Evolutionary conservation across 2,113 vertebrate genomes (phyloP), one percentile per base, ranked within the genome.

Genomic region (Xenopus laevis): DNA sequence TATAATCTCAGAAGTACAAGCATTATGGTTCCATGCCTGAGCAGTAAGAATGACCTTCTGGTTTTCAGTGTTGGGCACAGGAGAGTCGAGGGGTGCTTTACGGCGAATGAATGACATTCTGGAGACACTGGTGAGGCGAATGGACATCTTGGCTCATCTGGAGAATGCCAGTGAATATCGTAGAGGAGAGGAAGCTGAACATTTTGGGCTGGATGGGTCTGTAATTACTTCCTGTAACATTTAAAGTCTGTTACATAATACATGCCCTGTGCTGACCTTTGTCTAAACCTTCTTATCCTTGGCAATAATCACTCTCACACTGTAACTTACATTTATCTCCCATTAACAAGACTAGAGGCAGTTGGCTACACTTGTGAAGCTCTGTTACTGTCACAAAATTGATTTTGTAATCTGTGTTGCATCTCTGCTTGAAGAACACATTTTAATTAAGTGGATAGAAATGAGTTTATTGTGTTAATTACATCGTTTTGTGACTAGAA

Each of bases 91-190:
- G 0, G 93, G 95, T 8, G 87, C 94, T 80, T 91, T 99, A 79
- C 90, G 93, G 53, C 93, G 94, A 81, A 98, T 99, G 94, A 96
- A 92, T 1, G 96, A 99, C 81, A 95, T 97, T 90, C 81, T 99
- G 90, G 97, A 99, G 86, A 86, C 96, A 85, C 92, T 98, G 82
- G 89, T 94, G 89, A 98, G 93, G 82, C 92, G 93, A 79, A 91
- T 98, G 89, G 97, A 98, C 75, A 68, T 89, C 12, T 86, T 99
- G 83, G 93, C 96, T 57, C 91, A 92, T 71, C 89, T 95, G 84
- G 89, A 93, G 77, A 98, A 98, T 74, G 74, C 84, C 87, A 95
- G 91, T 0, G 94, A 94, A 73, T 84, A 82, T 77, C 94, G 89
- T 82, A 91, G 85, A 74, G 86, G 91, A 70, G 88, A 94, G 0